Evolutionary conservation across 30 jellyfish, hydroid and myxozoan genomes (phyloP).

Genomic region (Turritopsis dohrnii): DNA sequence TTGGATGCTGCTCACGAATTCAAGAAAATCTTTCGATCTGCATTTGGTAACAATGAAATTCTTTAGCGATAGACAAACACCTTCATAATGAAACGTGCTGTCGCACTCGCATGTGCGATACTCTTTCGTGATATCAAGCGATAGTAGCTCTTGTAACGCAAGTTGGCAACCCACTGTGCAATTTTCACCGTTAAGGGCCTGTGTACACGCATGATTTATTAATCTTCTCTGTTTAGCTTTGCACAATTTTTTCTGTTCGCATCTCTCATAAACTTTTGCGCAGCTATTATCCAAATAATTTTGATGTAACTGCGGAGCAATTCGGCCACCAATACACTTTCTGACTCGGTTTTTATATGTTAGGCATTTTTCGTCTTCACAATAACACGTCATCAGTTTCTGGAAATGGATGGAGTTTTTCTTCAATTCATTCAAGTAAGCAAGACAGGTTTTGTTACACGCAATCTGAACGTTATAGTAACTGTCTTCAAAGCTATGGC

Average conservation of each 20-base stretch:
- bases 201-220: not conserved
- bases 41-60: not conserved
- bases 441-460: not conserved
- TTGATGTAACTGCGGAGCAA: not conserved
- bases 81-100: slow-evolving; percentile 8
- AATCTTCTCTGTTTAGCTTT: not conserved
- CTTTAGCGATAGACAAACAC: not conserved
- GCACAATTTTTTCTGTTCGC: not conserved
- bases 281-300: not conserved
- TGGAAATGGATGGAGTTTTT: not conserved
- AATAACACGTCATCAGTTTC: not conserved
- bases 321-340: not conserved
- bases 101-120: not conserved
- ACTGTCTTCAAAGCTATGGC: not conserved
- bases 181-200: not conserved
- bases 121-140: not conserved
- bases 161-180: not conserved
- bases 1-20: not conserved
- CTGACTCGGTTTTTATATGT: slow-evolving; percentile 6
- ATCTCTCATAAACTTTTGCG: not conserved
- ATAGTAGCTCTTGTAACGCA: not conserved
- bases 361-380: not conserved
- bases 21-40: not conserved
- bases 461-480: not conserved
- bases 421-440: not conserved